These are phyloP conservation scores for Drosophila testacea DNA, from an alignment of 2,888 invertebrate species.

Conservation along the genomic window DNA sequence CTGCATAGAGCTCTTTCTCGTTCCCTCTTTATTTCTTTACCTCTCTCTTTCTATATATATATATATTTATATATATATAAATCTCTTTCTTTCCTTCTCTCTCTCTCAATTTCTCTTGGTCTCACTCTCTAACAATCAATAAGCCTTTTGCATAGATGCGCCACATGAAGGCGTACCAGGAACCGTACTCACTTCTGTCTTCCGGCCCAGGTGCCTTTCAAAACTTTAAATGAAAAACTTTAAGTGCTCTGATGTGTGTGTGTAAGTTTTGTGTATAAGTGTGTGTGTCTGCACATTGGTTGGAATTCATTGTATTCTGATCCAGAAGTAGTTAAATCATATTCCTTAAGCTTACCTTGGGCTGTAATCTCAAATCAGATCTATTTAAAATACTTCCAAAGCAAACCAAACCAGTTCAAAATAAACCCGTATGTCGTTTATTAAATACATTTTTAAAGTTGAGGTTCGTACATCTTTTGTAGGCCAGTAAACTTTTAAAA, in stretches of 20 bases:
- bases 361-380: not conserved
- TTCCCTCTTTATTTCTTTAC: not conserved
- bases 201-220: conserved; percentile 44
- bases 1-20: conserved; percentile 40
- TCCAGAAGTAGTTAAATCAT: not conserved
- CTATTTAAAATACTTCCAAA: too few species aligned
- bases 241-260: conserved; percentile 57
- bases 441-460: too few species aligned
- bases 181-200: not conserved
- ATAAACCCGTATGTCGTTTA: too few species aligned
- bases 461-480: too few species aligned
- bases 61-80: too few species aligned
- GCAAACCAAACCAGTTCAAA: too few species aligned
- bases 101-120: not conserved
- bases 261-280: not conserved
- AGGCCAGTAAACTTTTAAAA: too few species aligned
- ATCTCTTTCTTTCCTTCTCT: not conserved
- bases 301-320: conserved; percentile 6
- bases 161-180: not conserved
- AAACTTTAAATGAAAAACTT: conserved; percentile 78
- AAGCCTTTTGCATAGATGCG: conserved; percentile 16
- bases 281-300: conserved; percentile 44
- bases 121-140: conserved; percentile 7
- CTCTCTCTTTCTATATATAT: too few species aligned
- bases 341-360: not conserved